A percentile compares a stretch with the other conserved stretches of the same genome.
Conservation (phyloP, 1,140 invertebrate species). For the Calycopis cecrops region DNA sequence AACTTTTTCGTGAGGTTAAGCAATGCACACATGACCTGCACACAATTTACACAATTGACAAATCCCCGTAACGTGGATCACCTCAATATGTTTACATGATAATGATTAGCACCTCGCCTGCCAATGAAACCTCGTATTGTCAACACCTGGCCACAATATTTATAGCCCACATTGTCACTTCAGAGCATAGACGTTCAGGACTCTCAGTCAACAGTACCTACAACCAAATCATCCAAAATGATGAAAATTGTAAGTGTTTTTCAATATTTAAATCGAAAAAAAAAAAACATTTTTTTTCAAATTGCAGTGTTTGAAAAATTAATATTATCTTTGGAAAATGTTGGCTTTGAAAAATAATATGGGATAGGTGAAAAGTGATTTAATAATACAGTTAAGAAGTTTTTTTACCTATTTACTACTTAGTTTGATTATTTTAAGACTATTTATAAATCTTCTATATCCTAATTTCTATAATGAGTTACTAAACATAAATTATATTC, state of each 20-base stretch:
- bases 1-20: constrained; percentile 25
- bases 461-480: too few species aligned
- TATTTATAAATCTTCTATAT: too few species aligned
- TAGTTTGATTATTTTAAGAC: too few species aligned
- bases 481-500: too few species aligned
- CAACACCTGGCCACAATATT: constrained; percentile 57
- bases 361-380: too few species aligned
- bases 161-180: constrained; percentile 46
- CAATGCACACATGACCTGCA: constrained; percentile 30
- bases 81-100: constrained; percentile 66
- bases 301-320: too few species aligned
- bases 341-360: too few species aligned
- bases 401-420: too few species aligned
- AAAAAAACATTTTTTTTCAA: too few species aligned
- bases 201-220: constrained; percentile 37
- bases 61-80: constrained; percentile 59
- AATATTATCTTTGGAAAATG: too few species aligned
- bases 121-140: constrained; percentile 59
- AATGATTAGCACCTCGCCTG: constrained; percentile 65
- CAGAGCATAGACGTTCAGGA: constrained; percentile 50
- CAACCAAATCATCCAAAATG: constrained; percentile 32
- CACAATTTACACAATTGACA: constrained; percentile 67
- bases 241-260: constrained; percentile 62
- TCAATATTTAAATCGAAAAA: constrained; percentile 1
- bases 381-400: too few species aligned